Evolutionary conservation across 2,113 vertebrate genomes (phyloP).

Genomic region (Scortum barcoo): DNA sequence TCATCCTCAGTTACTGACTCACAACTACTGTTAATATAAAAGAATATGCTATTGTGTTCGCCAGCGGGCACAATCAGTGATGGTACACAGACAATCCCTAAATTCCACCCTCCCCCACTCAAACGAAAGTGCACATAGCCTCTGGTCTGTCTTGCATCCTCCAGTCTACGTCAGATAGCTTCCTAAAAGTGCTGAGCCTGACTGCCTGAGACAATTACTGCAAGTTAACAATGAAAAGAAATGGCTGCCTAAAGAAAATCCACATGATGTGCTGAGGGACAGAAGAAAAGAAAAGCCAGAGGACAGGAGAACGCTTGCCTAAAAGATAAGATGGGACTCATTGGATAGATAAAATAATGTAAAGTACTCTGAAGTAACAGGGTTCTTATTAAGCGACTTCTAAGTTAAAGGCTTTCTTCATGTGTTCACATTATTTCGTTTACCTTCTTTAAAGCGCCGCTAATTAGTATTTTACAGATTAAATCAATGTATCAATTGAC

Average conservation of each 20-base stretch:
- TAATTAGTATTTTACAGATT: neutral
- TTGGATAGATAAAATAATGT: conserved; percentile 24
- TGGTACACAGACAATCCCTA: conserved; percentile 47
- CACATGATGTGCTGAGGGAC: conserved; percentile 32
- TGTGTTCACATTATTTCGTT: no score
- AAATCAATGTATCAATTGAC: neutral
- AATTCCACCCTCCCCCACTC: conserved; percentile 23
- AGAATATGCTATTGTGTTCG: conserved; percentile 59
- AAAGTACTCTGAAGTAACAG: neutral
- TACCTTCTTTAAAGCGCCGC: neutral
- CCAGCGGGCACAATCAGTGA: conserved; percentile 57
- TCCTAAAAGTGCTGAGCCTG: conserved; percentile 68
- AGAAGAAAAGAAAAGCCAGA: conserved; percentile 8
- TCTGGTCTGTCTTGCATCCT: conserved; percentile 44
- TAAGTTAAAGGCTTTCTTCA: neutral
- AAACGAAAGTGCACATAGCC: conserved; percentile 52
- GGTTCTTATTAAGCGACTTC: neutral
- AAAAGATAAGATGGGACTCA: conserved; percentile 36
- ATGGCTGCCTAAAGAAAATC: conserved; percentile 48
- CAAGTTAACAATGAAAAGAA: conserved; percentile 64
- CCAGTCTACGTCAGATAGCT: conserved; percentile 46
- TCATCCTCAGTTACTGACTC: conserved; percentile 36
- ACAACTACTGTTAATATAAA: conserved; percentile 49
- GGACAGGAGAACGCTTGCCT: neutral
- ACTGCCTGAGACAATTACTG: conserved; percentile 63